Evolutionary conservation across 2,113 vertebrate species (phyloP), one percentile per base, ranked within the genome.

Genomic region (Hoplias malabaricus): DNA sequence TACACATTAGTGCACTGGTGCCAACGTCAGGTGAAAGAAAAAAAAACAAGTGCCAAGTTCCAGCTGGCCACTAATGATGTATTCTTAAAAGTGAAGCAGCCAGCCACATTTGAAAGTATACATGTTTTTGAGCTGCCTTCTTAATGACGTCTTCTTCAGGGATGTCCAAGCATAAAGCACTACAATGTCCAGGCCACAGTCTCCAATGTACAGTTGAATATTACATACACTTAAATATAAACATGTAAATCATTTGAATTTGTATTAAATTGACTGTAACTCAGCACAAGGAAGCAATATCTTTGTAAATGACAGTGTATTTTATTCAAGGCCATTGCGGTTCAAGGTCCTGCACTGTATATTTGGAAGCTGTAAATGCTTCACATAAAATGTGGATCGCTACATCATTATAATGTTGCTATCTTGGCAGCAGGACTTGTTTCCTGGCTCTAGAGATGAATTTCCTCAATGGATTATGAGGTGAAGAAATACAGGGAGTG

Each of bases 371-470:
- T 54, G 12, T 16, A 53, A n/a, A 25, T 70, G 42, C 33, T 53
- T 38, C 4, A 14, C 25, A 31, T 50, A 50, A 75, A 62, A 69
- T 53, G 53, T 69, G 40, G 43, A 66, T 68, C 21, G n/a, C 61
- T 77, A 61, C 62, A 69, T 77, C 50, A 69, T 46, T 48, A 33
- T 40, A 75, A 54, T 63, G 59, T 63, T 36, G 59, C 59, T 36
- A 11, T 40, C 16, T 21, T 75, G 61, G 61, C 61, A 33, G 54
- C 46, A 3, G 23, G 16, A 75, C 23, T 40, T 21, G 23, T 21
- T 23, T 50, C 42, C 46, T 65, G n/a, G 23, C 48, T 40, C 46
- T 38, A 36, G 59, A 11, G 43, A 65, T 65, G 33, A 65, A 75
- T 65, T 75, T 27, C 31, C 31, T 65, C 4, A 48, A 75, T 23